Percentiles rank a stretch among this genome's conserved stretches.
Conservation (phyloP, 2,888 invertebrate genomes). For the Nebria brevicollis region DNA sequence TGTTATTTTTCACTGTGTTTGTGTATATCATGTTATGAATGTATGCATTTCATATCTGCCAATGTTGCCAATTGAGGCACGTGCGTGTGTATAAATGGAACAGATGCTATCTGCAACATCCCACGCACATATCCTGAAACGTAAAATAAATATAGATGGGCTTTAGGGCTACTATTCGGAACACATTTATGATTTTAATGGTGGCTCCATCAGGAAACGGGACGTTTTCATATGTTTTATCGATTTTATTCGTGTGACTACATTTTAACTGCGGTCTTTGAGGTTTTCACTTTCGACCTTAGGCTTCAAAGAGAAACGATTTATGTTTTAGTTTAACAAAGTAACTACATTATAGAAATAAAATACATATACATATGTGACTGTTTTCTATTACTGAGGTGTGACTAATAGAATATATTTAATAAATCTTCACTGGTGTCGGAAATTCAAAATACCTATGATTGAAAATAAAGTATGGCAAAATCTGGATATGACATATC, state of each 20-base stretch:
- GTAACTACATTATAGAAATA: too few species aligned
- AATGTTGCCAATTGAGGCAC: conserved; percentile 39
- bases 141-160: background rate
- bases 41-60: conserved; percentile 42
- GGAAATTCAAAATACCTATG: background rate
- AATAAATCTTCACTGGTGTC: too few species aligned
- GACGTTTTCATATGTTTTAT: background rate
- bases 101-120: background rate
- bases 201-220: background rate
- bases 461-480: background rate
- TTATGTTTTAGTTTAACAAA: too few species aligned
- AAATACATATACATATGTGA: too few species aligned
- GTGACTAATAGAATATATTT: too few species aligned
- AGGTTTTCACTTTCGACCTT: too few species aligned
- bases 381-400: too few species aligned
- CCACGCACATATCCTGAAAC: background rate
- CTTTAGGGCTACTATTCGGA: background rate
- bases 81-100: conserved; percentile 5
- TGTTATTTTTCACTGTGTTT: background rate
- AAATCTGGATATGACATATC: conserved; percentile 31
- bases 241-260: background rate
- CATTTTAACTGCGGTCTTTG: too few species aligned
- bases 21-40: conserved; percentile 33
- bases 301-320: too few species aligned
- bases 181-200: background rate